A percentile compares a stretch with the other conserved stretches of the same genome.
Evolutionary conservation across 2,113 vertebrate genomes (phyloP).

Genomic region (Dromaius novaehollandiae): DNA sequence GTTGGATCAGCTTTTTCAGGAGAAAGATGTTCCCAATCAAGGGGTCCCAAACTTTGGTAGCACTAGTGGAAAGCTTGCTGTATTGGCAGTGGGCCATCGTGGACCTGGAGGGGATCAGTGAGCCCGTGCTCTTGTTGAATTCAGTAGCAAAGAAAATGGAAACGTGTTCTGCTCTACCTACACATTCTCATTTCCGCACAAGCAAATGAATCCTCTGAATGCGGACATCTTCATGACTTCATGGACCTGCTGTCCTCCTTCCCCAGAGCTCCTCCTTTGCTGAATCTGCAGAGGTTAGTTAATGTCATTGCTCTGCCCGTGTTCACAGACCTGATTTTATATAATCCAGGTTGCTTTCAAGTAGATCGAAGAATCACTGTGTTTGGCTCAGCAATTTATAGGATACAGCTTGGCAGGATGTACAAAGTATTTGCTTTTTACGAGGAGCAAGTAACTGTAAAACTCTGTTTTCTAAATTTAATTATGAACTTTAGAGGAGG

Average conservation of each 20-base stretch:
- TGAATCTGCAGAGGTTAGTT: neutral
- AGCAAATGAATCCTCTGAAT: neutral
- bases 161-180: neutral
- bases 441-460: neutral
- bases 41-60: neutral
- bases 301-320: neutral
- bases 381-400: neutral
- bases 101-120: neutral
- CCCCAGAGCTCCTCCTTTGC: neutral
- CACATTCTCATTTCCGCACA: neutral
- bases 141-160: neutral
- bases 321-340: neutral
- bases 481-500: neutral
- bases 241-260: neutral
- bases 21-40: neutral
- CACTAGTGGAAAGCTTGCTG: neutral
- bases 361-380: neutral
- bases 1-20: neutral
- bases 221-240: neutral
- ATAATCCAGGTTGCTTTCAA: neutral
- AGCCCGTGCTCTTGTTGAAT: neutral
- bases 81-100: neutral
- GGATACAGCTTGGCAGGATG: neutral
- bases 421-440: neutral
- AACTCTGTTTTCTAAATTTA: neutral